Percentiles rank a stretch among this genome's conserved stretches.
Evolutionary conservation across 2,888 invertebrate species (phyloP).

Genomic region (Dione vanillae): DNA sequence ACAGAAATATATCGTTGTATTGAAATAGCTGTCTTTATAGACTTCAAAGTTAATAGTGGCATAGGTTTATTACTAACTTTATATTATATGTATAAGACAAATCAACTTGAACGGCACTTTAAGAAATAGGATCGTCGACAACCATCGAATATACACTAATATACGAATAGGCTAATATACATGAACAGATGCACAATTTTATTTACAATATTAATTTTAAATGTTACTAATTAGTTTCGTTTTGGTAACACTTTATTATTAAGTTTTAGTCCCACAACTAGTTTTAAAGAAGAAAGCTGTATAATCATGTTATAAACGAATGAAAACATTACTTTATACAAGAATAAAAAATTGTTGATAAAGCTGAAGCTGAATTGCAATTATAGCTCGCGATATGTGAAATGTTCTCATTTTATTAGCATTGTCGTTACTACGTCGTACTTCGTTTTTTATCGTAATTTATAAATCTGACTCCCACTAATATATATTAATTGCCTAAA

Average conservation of each 20-base stretch:
- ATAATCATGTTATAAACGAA: slow-evolving; percentile 43
- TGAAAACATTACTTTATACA: slow-evolving; percentile 55
- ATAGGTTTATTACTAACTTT: no score
- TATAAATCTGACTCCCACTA: neutral
- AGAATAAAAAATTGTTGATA: slow-evolving; percentile 58
- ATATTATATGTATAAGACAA: no score
- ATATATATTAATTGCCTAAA: neutral
- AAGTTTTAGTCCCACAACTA: slow-evolving; percentile 14
- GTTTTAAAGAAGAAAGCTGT: slow-evolving; percentile 28
- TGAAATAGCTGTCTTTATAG: neutral
- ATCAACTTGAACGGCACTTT: no score
- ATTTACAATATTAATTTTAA: no score
- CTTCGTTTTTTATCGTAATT: slow-evolving; percentile 47
- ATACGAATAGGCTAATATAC: no score
- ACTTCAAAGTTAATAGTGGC: neutral
- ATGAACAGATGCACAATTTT: no score
- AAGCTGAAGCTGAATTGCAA: slow-evolving; percentile 67
- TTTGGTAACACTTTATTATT: no score
- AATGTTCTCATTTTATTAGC: slow-evolving; percentile 70
- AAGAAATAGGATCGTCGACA: no score
- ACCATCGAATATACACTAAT: no score
- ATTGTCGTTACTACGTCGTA: slow-evolving; percentile 45
- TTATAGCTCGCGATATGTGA: slow-evolving; percentile 66
- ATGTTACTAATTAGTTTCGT: no score
- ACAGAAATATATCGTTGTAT: neutral